These are phyloP conservation scores for Osmoderma eremita DNA, from an alignment of 2,888 invertebrate species.

Conservation along the genomic window DNA sequence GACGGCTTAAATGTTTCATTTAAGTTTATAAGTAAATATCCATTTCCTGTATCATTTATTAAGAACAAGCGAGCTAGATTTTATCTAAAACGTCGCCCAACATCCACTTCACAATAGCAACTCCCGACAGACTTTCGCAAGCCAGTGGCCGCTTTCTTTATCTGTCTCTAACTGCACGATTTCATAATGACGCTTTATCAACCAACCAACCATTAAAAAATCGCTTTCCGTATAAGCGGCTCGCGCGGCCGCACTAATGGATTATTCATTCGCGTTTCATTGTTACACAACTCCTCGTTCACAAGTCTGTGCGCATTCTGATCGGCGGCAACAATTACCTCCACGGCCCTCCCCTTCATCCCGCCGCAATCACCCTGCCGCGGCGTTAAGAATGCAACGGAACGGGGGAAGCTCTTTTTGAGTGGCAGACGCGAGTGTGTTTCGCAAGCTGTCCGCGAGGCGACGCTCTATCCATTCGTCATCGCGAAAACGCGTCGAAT, in stretches of 20 bases:
- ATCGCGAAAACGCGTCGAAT: slow-evolving; percentile 10
- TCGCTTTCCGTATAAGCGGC: background rate
- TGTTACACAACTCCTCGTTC: slow-evolving; percentile 23
- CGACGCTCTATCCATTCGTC: slow-evolving; percentile 14
- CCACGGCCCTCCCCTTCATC: background rate
- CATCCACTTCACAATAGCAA: background rate
- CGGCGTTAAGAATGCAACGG: too few species aligned
- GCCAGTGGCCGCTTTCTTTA: slow-evolving; percentile 1
- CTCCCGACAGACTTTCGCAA: slow-evolving; percentile 5
- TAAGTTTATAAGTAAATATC: too few species aligned
- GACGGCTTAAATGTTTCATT: too few species aligned
- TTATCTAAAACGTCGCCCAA: too few species aligned
- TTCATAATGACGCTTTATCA: slow-evolving; percentile 13
- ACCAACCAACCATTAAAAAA: slow-evolving; percentile 12
- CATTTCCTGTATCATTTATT: too few species aligned
- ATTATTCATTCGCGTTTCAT: slow-evolving; percentile 27
- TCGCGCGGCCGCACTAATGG: slow-evolving; percentile 17
- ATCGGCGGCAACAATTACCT: slow-evolving; percentile 18
- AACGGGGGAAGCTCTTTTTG: too few species aligned
- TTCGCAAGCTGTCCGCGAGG: slow-evolving; percentile 15
- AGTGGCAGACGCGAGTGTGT: background rate
- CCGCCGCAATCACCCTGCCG: too few species aligned
- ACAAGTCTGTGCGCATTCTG: slow-evolving; percentile 21
- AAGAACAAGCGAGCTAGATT: too few species aligned
- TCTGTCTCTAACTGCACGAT: slow-evolving; percentile 5